These are phyloP conservation scores for Prenolepis imparis DNA, from an alignment of 2,888 invertebrate species.

Conservation along the genomic window DNA sequence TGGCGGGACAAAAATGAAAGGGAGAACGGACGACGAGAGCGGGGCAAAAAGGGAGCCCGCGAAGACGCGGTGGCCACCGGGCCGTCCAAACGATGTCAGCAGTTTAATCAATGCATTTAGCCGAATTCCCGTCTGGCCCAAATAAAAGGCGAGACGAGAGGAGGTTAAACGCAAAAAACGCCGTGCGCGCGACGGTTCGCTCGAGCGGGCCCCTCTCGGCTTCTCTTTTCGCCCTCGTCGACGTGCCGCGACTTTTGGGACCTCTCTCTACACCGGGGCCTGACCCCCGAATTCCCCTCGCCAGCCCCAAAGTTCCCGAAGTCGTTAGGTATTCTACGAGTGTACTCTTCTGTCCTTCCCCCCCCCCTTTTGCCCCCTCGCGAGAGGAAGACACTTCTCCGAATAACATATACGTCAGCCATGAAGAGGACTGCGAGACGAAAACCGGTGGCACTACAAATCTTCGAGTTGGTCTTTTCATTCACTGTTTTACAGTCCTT, in stretches of 20 bases:
- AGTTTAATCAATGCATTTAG: constrained; percentile 86
- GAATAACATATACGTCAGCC: constrained; percentile 75
- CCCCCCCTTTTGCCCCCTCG: constrained; percentile 30
- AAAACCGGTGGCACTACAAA: constrained; percentile 62
- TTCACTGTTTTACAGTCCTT: constrained; percentile 65
- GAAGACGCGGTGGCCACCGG: constrained; percentile 84
- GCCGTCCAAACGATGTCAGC: constrained; percentile 83
- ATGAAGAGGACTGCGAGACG: constrained; percentile 72
- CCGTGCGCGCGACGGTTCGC: constrained; percentile 70
- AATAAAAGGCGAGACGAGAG: constrained; percentile 84
- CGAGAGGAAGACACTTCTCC: constrained; percentile 65
- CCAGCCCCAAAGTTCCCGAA: constrained; percentile 67
- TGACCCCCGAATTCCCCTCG: constrained; percentile 10
- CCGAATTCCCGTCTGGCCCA: constrained; percentile 86
- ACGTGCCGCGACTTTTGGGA: constrained; percentile 40
- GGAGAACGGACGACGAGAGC: constrained; percentile 19
- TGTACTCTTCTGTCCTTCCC: constrained; percentile 73
- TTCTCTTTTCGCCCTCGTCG: constrained; percentile 26
- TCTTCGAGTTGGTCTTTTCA: constrained; percentile 64
- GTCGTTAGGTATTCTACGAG: constrained; percentile 82
- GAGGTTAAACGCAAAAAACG: constrained; percentile 80
- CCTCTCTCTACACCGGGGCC: constrained; percentile 23
- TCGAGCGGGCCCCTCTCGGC: constrained; percentile 17
- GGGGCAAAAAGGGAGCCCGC: constrained; percentile 79
- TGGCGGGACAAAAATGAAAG: constrained; percentile 62